phyloP scores from a whole-genome alignment of 2,797 vertebrate genomes.

The Menidia menidia region DNA sequence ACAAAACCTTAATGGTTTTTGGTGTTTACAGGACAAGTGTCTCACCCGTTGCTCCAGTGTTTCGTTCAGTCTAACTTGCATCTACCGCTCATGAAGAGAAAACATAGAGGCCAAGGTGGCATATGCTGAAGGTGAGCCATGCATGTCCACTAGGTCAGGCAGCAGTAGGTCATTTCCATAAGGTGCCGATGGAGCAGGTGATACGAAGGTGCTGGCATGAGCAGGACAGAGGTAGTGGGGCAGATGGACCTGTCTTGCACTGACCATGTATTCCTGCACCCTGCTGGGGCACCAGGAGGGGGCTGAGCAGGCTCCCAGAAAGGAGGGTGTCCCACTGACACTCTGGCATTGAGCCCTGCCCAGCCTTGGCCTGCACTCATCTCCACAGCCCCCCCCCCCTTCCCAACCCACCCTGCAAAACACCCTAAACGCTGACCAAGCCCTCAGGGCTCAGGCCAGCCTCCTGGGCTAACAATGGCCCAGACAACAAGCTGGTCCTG shows the following conservation, averaged over 20 bases:
- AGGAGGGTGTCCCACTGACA: slow-evolving; percentile 80
- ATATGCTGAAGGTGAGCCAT: slow-evolving; percentile 75
- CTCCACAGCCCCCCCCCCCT: slow-evolving; percentile 35
- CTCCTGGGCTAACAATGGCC: slow-evolving; percentile 76
- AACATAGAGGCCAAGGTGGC: slow-evolving; percentile 32
- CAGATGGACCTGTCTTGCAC: slow-evolving; percentile 89
- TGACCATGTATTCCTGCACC: slow-evolving; percentile 81
- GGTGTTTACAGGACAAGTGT: not conserved
- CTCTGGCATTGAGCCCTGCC: slow-evolving; percentile 78
- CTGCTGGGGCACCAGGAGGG: slow-evolving; percentile 76
- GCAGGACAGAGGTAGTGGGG: slow-evolving; percentile 72
- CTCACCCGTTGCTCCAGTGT: not conserved
- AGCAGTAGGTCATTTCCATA: slow-evolving; percentile 79
- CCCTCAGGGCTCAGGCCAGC: slow-evolving; percentile 76
- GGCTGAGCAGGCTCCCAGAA: slow-evolving; percentile 77
- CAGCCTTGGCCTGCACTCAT: slow-evolving; percentile 81
- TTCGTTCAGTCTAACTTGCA: not conserved
- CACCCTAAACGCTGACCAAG: slow-evolving; percentile 80
- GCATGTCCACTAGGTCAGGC: slow-evolving; percentile 70
- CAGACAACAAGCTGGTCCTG: slow-evolving; percentile 76
- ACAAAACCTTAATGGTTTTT: not conserved
- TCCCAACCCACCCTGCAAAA: slow-evolving; percentile 56
- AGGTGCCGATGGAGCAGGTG: slow-evolving; percentile 75
- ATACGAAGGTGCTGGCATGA: slow-evolving; percentile 74
- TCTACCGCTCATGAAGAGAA: slow-evolving; percentile 7